Percentiles rank a stretch among this genome's conserved stretches.
phyloP scores from a whole-genome alignment of 1,140 invertebrate species.

The Aphelenchoides avenae region DNA sequence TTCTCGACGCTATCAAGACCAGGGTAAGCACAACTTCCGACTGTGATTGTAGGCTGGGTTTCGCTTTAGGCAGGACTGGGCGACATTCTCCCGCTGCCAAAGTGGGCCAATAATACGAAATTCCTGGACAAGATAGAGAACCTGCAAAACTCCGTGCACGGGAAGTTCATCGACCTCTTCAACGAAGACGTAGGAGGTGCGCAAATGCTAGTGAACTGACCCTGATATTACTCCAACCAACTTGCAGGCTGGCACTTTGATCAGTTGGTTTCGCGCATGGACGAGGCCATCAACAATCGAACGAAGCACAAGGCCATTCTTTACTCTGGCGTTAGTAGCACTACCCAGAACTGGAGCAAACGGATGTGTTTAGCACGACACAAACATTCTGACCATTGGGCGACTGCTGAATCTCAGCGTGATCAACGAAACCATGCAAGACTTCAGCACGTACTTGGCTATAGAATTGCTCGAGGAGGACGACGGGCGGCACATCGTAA shows the following conservation, averaged over 20 bases:
- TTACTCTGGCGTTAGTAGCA: constrained; percentile 12
- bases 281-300: constrained; percentile 9
- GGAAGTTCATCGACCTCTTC: constrained; percentile 8
- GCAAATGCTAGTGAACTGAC: background rate
- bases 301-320: constrained; percentile 3
- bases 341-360: background rate
- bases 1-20: constrained; percentile 11
- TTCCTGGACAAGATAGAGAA: background rate
- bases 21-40: constrained; percentile 6
- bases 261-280: constrained; percentile 15
- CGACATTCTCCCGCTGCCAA: constrained; percentile 6
- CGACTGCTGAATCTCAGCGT: background rate
- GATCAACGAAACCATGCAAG: constrained; percentile 2
- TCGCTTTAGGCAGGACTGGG: constrained; percentile 1
- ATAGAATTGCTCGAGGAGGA: constrained; percentile 10
- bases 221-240: too few species aligned
- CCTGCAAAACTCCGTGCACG: background rate
- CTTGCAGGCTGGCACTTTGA: constrained; percentile 9
- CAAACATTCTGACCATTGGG: constrained; percentile 19
- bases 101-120: constrained; percentile 8
- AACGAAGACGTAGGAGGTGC: constrained; percentile 7
- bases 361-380: constrained; percentile 10
- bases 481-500: constrained; percentile 4
- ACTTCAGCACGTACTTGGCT: background rate
- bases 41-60: constrained; percentile 1